Evolutionary conservation across 2,888 invertebrate genomes (phyloP), one percentile per base, ranked within the genome.

Genomic region (Pilophorus perplexus): DNA sequence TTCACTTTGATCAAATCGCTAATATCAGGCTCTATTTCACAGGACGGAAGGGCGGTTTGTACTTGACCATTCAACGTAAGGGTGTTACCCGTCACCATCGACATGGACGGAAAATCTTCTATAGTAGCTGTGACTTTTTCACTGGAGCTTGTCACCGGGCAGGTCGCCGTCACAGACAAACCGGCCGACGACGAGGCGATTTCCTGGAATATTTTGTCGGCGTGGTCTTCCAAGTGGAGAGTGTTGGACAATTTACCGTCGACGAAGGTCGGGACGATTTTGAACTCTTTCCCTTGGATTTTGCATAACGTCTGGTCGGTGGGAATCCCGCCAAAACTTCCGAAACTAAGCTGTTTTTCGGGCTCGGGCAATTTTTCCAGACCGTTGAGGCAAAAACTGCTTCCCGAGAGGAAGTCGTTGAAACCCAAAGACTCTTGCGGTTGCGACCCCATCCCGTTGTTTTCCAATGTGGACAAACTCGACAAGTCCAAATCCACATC

Each of bases 241-340:
- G 59, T 59, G 16, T 59, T 59, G 10, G 59, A 42, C 23, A 59
- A 22, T 59, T 59, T 59, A 6, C 59, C 59, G 16, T 59, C 59
- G 5, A 18, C 55, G 8, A 16, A 59, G 59, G 22, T 22, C 1
- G 59, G 59, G 23, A 59, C 25, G 23, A 59, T 59, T 42, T 59
- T 59, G 25, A 40, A 59, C 25, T 14, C 52, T 52, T 52, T 52
- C 12, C 52, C 28, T 3, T 28, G 18, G 52, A 14, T 52, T 28
- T 52, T 52, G 6, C 25, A 25, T 28, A 52, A 18, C 14, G 22
- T 25, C 12, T 46, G 23, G 46, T 25, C 22, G 1, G 46, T 12
- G 23, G 23, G 22, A 14, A 23, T 25, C 3, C 23, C 12, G 3
- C 22, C 25, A 25, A 46, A 46, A 20, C 46, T 46, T 10, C 46